Conservation (phyloP, 53 echinoderm and acorn worm species). For the Echinarachnius parma region DNA sequence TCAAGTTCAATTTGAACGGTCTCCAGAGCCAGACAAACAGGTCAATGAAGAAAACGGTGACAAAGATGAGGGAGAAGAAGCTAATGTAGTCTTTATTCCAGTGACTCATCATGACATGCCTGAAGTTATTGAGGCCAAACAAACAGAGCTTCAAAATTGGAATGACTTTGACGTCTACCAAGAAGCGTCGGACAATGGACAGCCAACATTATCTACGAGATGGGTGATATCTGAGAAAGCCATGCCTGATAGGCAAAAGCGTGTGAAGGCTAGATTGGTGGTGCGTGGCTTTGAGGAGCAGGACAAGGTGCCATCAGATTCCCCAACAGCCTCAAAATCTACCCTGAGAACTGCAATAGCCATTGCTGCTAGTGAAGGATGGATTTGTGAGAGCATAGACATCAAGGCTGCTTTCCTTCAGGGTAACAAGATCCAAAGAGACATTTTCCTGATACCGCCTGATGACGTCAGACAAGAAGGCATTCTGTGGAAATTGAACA, state of each 20-base stretch:
- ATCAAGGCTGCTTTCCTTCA: conserved; percentile 48
- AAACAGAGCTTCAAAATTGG: conserved; percentile 39
- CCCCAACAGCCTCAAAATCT: conserved; percentile 54
- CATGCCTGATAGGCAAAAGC: conserved; percentile 33
- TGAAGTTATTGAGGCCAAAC: conserved; percentile 31
- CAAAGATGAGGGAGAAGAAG: conserved; percentile 17
- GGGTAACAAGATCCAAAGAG: conserved; percentile 42
- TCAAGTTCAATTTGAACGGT: no score
- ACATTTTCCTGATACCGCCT: conserved; percentile 33
- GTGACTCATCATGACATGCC: background rate
- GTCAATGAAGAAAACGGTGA: no score
- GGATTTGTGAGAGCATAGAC: conserved; percentile 52
- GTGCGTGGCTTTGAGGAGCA: conserved; percentile 54
- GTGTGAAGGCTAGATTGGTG: conserved; percentile 45
- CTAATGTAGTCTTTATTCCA: conserved; percentile 31
- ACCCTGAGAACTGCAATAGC: conserved; percentile 45
- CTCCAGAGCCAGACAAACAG: no score
- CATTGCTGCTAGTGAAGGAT: conserved; percentile 51
- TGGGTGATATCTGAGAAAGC: conserved; percentile 52
- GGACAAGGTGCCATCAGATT: conserved; percentile 42
- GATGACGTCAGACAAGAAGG: conserved; percentile 45
- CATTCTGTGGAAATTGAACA: conserved; percentile 42
- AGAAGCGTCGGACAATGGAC: conserved; percentile 40
- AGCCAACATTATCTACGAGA: conserved; percentile 36
- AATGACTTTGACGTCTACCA: conserved; percentile 43